Evolutionary conservation across 2,797 vertebrate species (phyloP), one percentile per base, ranked within the genome.

Genomic region (Labeo calbasu): DNA sequence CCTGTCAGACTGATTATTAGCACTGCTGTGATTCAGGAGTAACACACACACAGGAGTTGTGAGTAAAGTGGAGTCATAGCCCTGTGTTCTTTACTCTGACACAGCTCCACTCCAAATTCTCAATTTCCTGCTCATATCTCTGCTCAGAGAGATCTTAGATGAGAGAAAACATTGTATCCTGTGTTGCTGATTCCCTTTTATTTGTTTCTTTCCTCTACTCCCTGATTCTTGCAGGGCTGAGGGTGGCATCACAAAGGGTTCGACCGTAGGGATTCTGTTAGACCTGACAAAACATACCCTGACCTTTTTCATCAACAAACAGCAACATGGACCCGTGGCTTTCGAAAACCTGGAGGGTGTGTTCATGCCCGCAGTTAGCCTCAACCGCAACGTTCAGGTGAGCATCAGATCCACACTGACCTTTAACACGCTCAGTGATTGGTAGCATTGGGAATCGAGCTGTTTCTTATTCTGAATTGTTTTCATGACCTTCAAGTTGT

Each of bases 381-480:
- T 99, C 94, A 99, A 99, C 90, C 95, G 98, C 88, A 99, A 99
- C 0, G 98, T 99, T 50, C 98, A 99, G 97, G 98, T 99, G 90
- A 83, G 92, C 40, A 51, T 25, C 77, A 23, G 15, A 72, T 61
- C 40, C 50, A 23, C 11, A 32, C n/a, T 68, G 48, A 69, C n/a
- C n/a, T 70, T 53, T 43, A 40, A 63, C 19, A n/a, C 2, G 9
- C n/a, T 61, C 53, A 50, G 14, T 48, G n/a, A 50, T 72, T 3
- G 4, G 13, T 82, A 28, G 28, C 5, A 25, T 46, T 9, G 48
- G 25, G 11, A 68, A 57, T 53, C 40, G 50, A 70, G 19, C n/a
- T 11, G 13, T 8, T 25, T 72, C 21, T 23, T 21, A 21, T 55
- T 40, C 72, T 4, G 19, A 15, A 57, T n/a, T 32, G 40, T 40